Evolutionary conservation across 1,140 invertebrate genomes (phyloP).

Genomic region (Maconellicoccus hirsutus): DNA sequence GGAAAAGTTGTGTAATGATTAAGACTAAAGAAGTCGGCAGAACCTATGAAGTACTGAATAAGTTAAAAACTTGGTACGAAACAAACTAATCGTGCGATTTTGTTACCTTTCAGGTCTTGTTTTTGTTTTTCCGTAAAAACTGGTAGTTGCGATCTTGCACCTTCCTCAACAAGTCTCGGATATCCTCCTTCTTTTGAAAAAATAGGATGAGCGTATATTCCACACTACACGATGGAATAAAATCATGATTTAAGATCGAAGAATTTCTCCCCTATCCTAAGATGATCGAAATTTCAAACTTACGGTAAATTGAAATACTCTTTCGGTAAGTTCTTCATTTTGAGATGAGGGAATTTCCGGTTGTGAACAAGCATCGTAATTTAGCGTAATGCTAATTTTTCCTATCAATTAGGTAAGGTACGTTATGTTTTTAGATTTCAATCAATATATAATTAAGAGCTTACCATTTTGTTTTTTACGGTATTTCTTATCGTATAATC

Average conservation of each 20-base stretch:
- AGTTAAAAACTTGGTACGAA: too few species aligned
- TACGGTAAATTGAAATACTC: conserved; percentile 43
- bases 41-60: conserved; percentile 34
- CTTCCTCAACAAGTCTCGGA: conserved; percentile 43
- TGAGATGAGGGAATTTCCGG: conserved; percentile 34
- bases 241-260: too few species aligned
- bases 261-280: too few species aligned
- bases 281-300: background rate
- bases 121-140: too few species aligned
- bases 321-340: conserved; percentile 36
- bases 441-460: too few species aligned
- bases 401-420: conserved; percentile 31
- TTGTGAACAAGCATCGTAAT: conserved; percentile 38
- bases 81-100: too few species aligned
- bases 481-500: conserved; percentile 50
- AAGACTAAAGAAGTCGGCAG: conserved; percentile 49
- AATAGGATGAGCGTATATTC: conserved; percentile 49
- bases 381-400: conserved; percentile 41
- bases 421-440: too few species aligned
- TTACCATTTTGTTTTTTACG: conserved; percentile 40
- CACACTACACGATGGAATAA: too few species aligned
- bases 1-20: conserved; percentile 43
- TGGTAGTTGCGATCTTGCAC: conserved; percentile 25
- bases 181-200: conserved; percentile 47
- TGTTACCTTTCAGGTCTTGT: too few species aligned